Base-by-base conservation (phyloP, 1,140 invertebrate species). In the Meteorus sp. region DNA sequence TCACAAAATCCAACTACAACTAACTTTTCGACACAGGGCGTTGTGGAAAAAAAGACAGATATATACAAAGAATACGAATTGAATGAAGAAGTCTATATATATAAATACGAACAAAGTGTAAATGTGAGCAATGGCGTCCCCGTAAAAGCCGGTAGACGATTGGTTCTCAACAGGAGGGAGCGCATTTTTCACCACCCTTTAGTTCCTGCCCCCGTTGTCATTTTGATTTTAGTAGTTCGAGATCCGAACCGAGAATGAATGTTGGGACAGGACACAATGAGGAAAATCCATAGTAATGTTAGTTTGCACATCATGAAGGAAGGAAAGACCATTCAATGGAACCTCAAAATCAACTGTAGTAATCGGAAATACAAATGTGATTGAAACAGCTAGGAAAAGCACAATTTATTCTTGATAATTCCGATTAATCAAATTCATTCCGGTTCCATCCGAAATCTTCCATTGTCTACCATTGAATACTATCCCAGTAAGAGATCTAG, bases 121-220 rank as follows among this genome's bases (percentile, higher is more conserved):
- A 59, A 53, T 59, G 25, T 22, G 66, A 66, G 73, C 69, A 66
- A 77, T 78, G 76, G 77, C 75, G 73, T 69, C 68, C 60, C 63
- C 56, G 45, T 45, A 50, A 54, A 62, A 67, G 66, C 59, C 67
- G 65, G 60, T 67, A 54, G 66, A 68, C 70, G 77, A 80, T 80
- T 80, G 78, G 78, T 63, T 63, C 61, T 47, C 62, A 70, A 51
- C 67, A 65, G 66, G 73, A n/a, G 68, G 68, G 70, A 73, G 67
- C 70, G 67, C 68, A 69, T 72, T 76, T 77, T 77, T 72, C 69
- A 71, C 72, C 75, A 73, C 77, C 77, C 77, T 73, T 74, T 68
- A 58, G 71, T 73, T 77, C 74, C 72, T 71, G 56, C 72, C 72
- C 71, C 78, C 72, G 77, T 80, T 80, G 78, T 79, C 77, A 80